Evolutionary conservation across 1,140 invertebrate species (phyloP).

Genomic region (Hycleus cichorii): DNA sequence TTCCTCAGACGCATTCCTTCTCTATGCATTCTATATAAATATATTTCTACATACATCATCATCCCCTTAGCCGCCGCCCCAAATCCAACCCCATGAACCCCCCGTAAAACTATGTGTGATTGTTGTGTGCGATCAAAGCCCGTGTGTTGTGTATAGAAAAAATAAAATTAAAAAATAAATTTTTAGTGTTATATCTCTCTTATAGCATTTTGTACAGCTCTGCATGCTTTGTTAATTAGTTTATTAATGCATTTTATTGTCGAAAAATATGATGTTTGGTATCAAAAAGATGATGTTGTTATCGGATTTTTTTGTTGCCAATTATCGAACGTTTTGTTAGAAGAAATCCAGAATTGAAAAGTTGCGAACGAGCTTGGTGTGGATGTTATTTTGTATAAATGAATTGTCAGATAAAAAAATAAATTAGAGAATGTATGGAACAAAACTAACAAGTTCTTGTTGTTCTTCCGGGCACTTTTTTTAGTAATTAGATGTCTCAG

Average conservation of each 20-base stretch:
- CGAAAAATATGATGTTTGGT: constrained; percentile 9
- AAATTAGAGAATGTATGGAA: not conserved
- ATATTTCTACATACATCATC: constrained; percentile 25
- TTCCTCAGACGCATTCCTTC: constrained; percentile 34
- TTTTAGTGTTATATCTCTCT: constrained; percentile 30
- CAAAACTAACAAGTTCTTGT: constrained; percentile 1
- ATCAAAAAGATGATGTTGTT: not conserved
- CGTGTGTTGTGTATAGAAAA: constrained; percentile 9
- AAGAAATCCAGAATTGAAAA: not conserved
- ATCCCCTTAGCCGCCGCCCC: not conserved
- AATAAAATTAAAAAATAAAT: constrained; percentile 13
- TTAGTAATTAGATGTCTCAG: constrained; percentile 27
- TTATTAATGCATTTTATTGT: constrained; percentile 24
- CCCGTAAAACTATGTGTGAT: constrained; percentile 19
- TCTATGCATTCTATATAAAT: constrained; percentile 32
- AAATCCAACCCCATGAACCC: not conserved
- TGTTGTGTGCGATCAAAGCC: constrained; percentile 19
- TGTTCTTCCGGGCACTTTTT: constrained; percentile 18
- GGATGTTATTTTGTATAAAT: not conserved
- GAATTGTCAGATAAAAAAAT: not conserved
- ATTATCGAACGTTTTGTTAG: constrained; percentile 5
- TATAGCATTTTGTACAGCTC: constrained; percentile 36
- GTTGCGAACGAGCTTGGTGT: constrained; percentile 16
- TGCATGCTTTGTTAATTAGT: constrained; percentile 36
- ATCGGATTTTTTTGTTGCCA: too few relatives aligned